Evolutionary conservation across 2,797 vertebrate species (phyloP), one percentile per base, ranked within the genome.

Genomic region (Catamblyrhynchus diadema): DNA sequence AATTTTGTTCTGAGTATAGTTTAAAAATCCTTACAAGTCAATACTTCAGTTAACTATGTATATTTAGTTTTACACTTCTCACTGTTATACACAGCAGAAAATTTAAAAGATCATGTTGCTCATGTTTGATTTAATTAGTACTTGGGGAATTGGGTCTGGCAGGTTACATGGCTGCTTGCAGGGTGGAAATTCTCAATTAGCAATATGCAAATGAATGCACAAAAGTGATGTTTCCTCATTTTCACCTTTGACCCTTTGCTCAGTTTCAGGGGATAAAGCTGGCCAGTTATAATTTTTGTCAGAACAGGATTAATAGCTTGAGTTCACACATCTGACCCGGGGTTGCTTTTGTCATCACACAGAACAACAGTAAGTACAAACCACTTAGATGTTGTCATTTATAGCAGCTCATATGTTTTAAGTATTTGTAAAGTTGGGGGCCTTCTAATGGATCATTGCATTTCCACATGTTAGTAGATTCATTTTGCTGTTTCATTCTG

Each of bases 131-230:
- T 96, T 93, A 96, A 97, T 94, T 91, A 86, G 62, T 84, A 74
- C 45, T 89, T 89, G 45, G 93, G 91, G 81, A 96, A 78, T 45
- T 75, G 42, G 61, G 61, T 84, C 94, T 94, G 53, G 54, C 33
- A 82, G 61, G 75, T 85, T 91, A 93, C 79, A 39, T 48, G 56
- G 47, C 50, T 89, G 27, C 48, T 94, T 77, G 28, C 54, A 74
- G 69, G 56, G 71, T 88, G 59, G 54, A 94, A 95, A 80, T 81
- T 89, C 93, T 90, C 89, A 93, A 95, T 96, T 94, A 95, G 33
- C 62, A 81, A 27, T 81, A 67, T 81, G 69, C 23, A 96, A 89
- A 95, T 95, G 73, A 95, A 81, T 35, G 45, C 7, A 62, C 61
- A 81, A 65, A 94, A 93, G 50, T 47, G 70, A 69, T 87, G 53